Percentiles rank a stretch among this genome's conserved stretches.
Evolutionary conservation across 2,797 vertebrate species (phyloP).

Genomic region (Acanthurus leucopareius): DNA sequence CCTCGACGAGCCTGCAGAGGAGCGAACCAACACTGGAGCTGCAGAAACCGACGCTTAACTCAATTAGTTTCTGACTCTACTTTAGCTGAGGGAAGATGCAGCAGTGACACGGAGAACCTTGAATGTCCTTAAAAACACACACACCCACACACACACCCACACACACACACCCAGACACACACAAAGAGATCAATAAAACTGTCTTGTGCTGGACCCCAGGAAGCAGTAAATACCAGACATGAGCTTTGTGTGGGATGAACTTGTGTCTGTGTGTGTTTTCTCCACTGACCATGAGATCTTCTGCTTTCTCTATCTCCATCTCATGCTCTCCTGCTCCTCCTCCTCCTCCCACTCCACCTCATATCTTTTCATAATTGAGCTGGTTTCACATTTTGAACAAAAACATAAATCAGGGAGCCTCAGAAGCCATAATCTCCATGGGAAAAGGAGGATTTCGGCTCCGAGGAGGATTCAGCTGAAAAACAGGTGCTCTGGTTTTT

Average conservation of each 20-base stretch:
- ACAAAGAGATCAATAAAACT: constrained; percentile 47
- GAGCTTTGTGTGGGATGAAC: constrained; percentile 9
- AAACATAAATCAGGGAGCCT: constrained; percentile 42
- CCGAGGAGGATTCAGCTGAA: constrained; percentile 17
- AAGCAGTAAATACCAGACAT: constrained; percentile 65
- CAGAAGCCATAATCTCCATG: constrained; percentile 52
- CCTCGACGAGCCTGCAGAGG: too few relatives aligned
- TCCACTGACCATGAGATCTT: constrained; percentile 47
- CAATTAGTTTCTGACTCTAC: too few relatives aligned
- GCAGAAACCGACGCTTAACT: too few relatives aligned
- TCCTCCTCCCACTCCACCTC: constrained; percentile 38
- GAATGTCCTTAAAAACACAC: not conserved
- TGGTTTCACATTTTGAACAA: constrained; percentile 18
- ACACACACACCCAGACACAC: constrained; percentile 23
- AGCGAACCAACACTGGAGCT: too few relatives aligned
- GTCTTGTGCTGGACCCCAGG: constrained; percentile 39
- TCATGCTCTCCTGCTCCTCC: not conserved
- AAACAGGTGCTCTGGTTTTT: constrained; percentile 44
- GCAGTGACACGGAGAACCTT: not conserved
- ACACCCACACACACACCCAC: constrained; percentile 24
- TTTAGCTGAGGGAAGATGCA: too few relatives aligned
- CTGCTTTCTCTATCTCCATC: constrained; percentile 24
- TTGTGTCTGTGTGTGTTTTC: constrained; percentile 21
- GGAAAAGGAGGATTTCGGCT: constrained; percentile 41
- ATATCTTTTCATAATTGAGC: constrained; percentile 45